Conservation (phyloP, 2,888 invertebrate genomes). For the Tenodera sinensis region DNA sequence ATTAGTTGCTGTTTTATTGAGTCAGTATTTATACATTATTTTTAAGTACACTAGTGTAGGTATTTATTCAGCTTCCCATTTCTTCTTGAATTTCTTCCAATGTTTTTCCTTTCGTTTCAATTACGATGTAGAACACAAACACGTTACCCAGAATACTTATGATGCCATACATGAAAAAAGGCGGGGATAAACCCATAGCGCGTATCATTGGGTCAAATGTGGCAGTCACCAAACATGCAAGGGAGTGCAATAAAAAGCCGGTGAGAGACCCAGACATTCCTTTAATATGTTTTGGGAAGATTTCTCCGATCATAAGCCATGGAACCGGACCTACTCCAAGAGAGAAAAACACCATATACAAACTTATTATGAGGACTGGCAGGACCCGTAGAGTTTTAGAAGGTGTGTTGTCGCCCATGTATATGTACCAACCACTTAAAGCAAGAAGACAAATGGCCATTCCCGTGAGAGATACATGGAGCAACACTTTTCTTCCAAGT, state of each 20-base stretch:
- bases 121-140: slow-evolving; percentile 63
- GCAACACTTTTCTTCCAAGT: slow-evolving; percentile 31
- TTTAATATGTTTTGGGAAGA: slow-evolving; percentile 76
- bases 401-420: neutral
- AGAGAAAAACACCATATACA: slow-evolving; percentile 53
- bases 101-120: slow-evolving; percentile 63
- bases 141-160: slow-evolving; percentile 56
- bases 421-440: neutral
- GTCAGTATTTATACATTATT: too few species aligned
- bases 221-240: slow-evolving; percentile 45
- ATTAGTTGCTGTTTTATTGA: too few species aligned
- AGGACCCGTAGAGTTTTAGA: neutral
- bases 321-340: slow-evolving; percentile 85
- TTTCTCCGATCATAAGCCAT: slow-evolving; percentile 80
- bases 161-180: slow-evolving; percentile 64
- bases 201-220: slow-evolving; percentile 58
- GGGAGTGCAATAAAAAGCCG: slow-evolving; percentile 46
- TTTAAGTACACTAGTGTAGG: too few species aligned
- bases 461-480: slow-evolving; percentile 30
- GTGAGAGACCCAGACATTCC: slow-evolving; percentile 42
- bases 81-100: slow-evolving; percentile 55
- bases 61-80: slow-evolving; percentile 36
- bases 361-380: neutral
- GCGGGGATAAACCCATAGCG: slow-evolving; percentile 55
- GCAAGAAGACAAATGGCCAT: neutral